phyloP scores from a whole-genome alignment of 2,888 invertebrate genomes.

The Nematopogon swammerdamellus region DNA sequence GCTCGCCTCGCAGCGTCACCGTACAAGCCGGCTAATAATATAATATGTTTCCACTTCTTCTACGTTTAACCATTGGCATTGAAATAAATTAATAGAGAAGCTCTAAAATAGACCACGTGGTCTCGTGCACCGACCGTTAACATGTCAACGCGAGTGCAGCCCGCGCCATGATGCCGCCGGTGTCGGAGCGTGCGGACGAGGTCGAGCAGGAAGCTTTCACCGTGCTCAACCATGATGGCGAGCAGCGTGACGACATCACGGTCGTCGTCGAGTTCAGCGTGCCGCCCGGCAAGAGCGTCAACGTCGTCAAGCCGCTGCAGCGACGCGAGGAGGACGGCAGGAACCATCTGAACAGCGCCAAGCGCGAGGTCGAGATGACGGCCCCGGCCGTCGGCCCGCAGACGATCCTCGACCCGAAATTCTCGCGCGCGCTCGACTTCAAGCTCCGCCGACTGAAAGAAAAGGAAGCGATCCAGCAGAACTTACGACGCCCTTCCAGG shows the following conservation, averaged over 20 bases:
- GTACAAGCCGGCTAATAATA: no score
- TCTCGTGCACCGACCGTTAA: not conserved
- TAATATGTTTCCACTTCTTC: no score
- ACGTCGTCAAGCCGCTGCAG: conserved; percentile 29
- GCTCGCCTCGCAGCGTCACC: no score
- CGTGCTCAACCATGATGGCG: conserved; percentile 22
- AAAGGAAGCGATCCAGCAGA: conserved; percentile 42
- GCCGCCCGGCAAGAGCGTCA: conserved; percentile 10
- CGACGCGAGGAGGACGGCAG: conserved; percentile 12
- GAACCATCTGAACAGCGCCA: conserved; percentile 4
- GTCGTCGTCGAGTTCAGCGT: not conserved
- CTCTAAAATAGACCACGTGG: conserved; percentile 1
- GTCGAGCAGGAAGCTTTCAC: conserved; percentile 25
- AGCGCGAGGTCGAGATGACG: conserved; percentile 5
- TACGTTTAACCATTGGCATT: no score
- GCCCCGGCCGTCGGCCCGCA: conserved; percentile 16
- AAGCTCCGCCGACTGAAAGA: conserved; percentile 68
- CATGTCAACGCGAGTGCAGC: not conserved
- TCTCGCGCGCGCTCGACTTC: conserved; percentile 68
- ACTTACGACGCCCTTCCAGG: conserved; percentile 29
- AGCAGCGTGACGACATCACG: conserved; percentile 6
- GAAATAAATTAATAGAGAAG: no score
- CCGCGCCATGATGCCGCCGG: conserved; percentile 28
- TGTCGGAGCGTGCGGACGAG: conserved; percentile 18
- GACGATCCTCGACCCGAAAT: conserved; percentile 48